phyloP scores from a whole-genome alignment of 2,888 invertebrate genomes.

The Stenurella melanura region DNA sequence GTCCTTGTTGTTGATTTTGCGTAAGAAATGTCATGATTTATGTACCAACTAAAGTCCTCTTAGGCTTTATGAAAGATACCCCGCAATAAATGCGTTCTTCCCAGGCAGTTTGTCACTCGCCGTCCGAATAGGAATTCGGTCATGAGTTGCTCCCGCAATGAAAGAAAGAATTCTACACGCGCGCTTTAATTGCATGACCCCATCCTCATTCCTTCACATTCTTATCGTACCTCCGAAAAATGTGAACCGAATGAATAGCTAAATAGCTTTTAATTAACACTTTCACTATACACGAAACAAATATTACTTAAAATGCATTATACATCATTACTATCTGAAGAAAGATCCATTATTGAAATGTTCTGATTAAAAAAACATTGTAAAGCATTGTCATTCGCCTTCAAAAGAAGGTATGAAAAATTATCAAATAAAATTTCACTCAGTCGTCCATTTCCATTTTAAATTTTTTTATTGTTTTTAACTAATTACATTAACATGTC shows the following conservation, averaged over 20 bases:
- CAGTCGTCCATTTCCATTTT: too few relatives aligned
- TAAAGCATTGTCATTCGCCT: too few relatives aligned
- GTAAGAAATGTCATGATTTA: constrained; percentile 60
- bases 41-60: constrained; percentile 43
- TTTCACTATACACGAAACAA: background rate
- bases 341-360: too few relatives aligned
- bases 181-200: constrained; percentile 64
- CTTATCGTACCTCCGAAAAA: constrained; percentile 62
- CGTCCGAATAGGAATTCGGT: constrained; percentile 62
- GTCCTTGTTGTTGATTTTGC: constrained; percentile 69
- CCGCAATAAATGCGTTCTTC: constrained; percentile 63
- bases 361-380: too few relatives aligned
- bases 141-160: constrained; percentile 60
- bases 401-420: too few relatives aligned
- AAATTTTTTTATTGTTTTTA: too few relatives aligned
- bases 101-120: constrained; percentile 61
- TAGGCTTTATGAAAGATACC: constrained; percentile 58
- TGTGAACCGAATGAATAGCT: constrained; percentile 60
- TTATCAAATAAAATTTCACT: too few relatives aligned
- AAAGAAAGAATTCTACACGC: constrained; percentile 66
- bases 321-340: too few relatives aligned
- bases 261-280: background rate
- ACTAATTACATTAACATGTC: too few relatives aligned
- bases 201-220: constrained; percentile 62
- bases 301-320: too few relatives aligned